Percentiles rank a stretch among this genome's conserved stretches.
These are phyloP conservation scores for Teleiodes luculella DNA, from an alignment of 2,888 invertebrate species.

Conservation along the genomic window DNA sequence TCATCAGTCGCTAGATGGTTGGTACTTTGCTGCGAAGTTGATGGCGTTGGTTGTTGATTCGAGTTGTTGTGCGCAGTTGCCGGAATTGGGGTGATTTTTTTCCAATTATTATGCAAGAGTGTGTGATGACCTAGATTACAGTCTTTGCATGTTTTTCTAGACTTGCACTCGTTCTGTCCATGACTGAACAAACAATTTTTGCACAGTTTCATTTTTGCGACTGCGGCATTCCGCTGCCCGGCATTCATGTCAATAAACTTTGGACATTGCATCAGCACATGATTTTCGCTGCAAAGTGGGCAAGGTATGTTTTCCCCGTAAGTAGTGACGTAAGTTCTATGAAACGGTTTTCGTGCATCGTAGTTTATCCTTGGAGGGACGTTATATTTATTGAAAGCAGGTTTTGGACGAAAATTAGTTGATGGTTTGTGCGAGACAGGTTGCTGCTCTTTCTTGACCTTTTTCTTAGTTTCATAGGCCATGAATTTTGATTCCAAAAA, in stretches of 20 bases:
- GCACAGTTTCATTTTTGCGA: constrained; percentile 21
- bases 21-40: too few species aligned
- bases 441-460: too few species aligned
- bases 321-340: background rate
- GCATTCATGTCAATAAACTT: too few species aligned
- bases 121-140: too few species aligned
- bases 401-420: too few species aligned
- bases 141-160: too few species aligned
- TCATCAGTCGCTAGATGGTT: too few species aligned
- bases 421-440: background rate
- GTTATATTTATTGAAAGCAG: background rate
- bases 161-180: background rate
- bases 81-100: too few species aligned
- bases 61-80: too few species aligned
- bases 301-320: background rate
- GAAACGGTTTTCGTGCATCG: constrained; percentile 14
- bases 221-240: constrained; percentile 23
- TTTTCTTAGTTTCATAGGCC: constrained; percentile 25
- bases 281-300: background rate
- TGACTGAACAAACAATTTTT: constrained; percentile 24
- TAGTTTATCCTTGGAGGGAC: background rate
- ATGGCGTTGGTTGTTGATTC: too few species aligned
- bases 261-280: constrained; percentile 1
- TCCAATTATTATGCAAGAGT: too few species aligned
- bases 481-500: constrained; percentile 24